phyloP scores from a whole-genome alignment of 2,113 vertebrate species.

The Limnothrissa miodon region DNA sequence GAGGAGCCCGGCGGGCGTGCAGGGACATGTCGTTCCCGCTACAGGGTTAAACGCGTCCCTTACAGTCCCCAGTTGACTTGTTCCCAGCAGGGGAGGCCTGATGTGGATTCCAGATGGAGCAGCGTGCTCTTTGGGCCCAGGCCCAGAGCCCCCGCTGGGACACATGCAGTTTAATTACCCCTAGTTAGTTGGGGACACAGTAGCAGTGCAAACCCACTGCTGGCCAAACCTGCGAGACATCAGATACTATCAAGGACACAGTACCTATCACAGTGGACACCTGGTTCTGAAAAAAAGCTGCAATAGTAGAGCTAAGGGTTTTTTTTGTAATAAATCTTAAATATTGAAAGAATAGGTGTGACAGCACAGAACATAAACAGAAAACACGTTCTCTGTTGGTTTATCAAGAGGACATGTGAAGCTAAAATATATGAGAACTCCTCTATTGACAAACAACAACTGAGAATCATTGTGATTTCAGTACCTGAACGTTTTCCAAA shows the following conservation, averaged over 20 bases:
- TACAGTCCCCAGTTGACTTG: neutral
- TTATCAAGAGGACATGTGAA: too few relatives aligned
- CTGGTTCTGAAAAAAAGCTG: neutral
- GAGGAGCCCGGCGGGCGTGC: neutral
- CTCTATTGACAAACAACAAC: too few relatives aligned
- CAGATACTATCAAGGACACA: neutral
- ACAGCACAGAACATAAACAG: neutral
- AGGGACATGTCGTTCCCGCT: neutral
- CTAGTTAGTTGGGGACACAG: slow-evolving; percentile 19
- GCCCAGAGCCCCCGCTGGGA: neutral
- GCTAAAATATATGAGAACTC: too few relatives aligned
- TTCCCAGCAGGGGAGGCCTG: slow-evolving; percentile 35
- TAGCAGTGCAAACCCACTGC: slow-evolving; percentile 23
- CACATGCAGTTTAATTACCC: neutral
- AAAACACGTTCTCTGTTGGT: neutral
- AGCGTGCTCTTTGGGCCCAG: neutral
- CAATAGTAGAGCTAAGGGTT: neutral
- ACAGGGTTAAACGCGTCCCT: neutral
- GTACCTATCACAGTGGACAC: neutral
- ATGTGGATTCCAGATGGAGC: slow-evolving; percentile 57
- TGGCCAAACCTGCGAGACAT: neutral
- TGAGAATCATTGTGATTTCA: too few relatives aligned
- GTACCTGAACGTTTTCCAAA: too few relatives aligned
- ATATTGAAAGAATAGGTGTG: neutral
- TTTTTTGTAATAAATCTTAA: neutral